These are phyloP conservation scores for Chunga burmeisteri DNA, from an alignment of 2,113 vertebrate genomes.

Conservation along the genomic window DNA sequence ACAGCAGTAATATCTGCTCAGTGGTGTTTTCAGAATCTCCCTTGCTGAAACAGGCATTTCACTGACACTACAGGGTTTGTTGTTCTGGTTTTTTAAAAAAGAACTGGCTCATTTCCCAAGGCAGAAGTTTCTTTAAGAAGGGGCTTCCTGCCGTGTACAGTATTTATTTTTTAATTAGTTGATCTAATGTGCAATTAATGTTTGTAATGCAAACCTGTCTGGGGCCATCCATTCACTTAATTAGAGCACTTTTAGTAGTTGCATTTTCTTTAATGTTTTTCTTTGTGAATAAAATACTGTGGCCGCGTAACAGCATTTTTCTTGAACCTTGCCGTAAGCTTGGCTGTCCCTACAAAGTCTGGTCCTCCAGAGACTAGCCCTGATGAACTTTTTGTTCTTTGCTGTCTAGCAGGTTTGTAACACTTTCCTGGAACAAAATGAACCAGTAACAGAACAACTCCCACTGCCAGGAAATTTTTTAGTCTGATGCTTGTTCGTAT, in stretches of 20 bases:
- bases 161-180: conserved; percentile 61
- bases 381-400: neutral
- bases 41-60: neutral
- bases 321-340: neutral
- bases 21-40: neutral
- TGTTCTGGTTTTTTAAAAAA: neutral
- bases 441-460: neutral
- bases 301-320: neutral
- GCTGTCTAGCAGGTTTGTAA: neutral
- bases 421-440: neutral
- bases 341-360: neutral
- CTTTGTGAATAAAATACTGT: neutral
- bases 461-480: neutral
- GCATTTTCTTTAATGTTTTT: neutral
- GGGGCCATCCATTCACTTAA: conserved; percentile 30
- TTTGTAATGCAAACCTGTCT: conserved; percentile 41
- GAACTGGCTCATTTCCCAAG: conserved; percentile 19
- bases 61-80: neutral
- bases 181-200: conserved; percentile 55
- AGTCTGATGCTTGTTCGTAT: neutral
- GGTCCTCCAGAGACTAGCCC: neutral
- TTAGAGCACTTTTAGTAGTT: neutral
- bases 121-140: conserved; percentile 33
- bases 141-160: neutral
- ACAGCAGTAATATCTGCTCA: neutral